Evolutionary conservation across 35 echinoderm and acorn worm genomes (phyloP), one percentile per base, ranked within the genome.

Genomic region (Amphiura filiformis): DNA sequence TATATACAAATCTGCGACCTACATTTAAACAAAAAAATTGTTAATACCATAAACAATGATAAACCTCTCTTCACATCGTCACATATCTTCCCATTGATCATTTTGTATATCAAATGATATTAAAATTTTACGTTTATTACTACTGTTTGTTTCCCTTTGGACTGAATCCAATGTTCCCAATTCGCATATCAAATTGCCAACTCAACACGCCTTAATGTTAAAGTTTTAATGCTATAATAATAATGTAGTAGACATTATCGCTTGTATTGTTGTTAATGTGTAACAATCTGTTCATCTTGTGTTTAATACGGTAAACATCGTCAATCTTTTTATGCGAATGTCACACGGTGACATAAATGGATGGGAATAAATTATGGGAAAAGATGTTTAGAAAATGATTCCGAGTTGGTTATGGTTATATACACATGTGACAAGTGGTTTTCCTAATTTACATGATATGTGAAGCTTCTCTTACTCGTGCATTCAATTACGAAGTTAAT

Each of bases 31-130:
- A 3, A 4, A 15, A 4, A 30, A 70, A 15, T 26, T 70, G 28
- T n/a, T n/a, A n/a, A n/a, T n/a, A n/a, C n/a, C 61, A 18, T 70
- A 70, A 4, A 30, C 28, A 70, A 13, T 3, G 15, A 70, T 70
- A 70, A 70, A 70, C 61, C 61, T 70, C 28, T 70, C 61, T 70
- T 70, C 61, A 70, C 61, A n/a, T 70, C 28, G 26, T n/a, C 61
- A 2, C 61, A 70, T 70, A 11, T 70, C 61, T 52, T n/a, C 4
- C 4, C 61, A 70, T 70, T 5, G 1, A 70, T 70, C 61, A 70
- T 70, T 70, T 70, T 70, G 4, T 26, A n/a, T 70, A 70, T 30
- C 7, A 15, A 70, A 18, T n/a, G 61, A 70, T 70, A 18, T 70
- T 70, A 70, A 70, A 70, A 15, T 70, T 70, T 70, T 15, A 11